Evolutionary conservation across 1,140 invertebrate species (phyloP), one percentile per base, ranked within the genome.

Genomic region (Rhynchophorus ferrugineus): DNA sequence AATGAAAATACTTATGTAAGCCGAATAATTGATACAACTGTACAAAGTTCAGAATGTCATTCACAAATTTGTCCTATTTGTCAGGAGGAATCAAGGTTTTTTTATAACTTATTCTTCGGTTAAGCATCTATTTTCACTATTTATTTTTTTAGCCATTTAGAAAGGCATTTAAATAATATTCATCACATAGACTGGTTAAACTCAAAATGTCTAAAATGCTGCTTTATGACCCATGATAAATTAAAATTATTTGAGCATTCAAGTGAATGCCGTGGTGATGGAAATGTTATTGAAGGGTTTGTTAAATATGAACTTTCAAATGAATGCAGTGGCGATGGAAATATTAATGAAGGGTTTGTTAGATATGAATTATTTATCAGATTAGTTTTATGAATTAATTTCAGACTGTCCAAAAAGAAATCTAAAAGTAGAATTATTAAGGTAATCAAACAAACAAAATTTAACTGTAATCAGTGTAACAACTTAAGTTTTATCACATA

Each of bases 171-270:
- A 39, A 13, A 48, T 24, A 0, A 35, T n/a, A 14, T n/a, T 11
- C 47, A 49, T 49, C 43, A 13, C 13, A 16, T 49, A 3, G 39
- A 49, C 16, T 42, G 37, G 47, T n/a, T n/a, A 3, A 29, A 42
- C 24, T 42, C 3, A 9, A 33, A 9, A 18, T 49, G 47, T 22
- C 20, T 49, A 13, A 41, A 49, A 42, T 49, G 47, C 35, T 41
- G 3, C 9, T 42, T 17, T 42, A 3, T 37, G 6, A 18, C 11
- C 1, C 11, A 20, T 16, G 22, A 49, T 18, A 17, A 2, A 16
- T 11, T 18, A 7, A 13, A 17, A 19, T 49, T 49, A 19, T 20
- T 49, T 5, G 39, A 24, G n/a, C 47, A 49, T 42, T 42, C 24
- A 37, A 9, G n/a, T 13, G 11, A 24, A 24, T 49, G 47, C 17